Conservation (phyloP, 2,888 invertebrate species). For the Sinopyrophorus schimmeli region DNA sequence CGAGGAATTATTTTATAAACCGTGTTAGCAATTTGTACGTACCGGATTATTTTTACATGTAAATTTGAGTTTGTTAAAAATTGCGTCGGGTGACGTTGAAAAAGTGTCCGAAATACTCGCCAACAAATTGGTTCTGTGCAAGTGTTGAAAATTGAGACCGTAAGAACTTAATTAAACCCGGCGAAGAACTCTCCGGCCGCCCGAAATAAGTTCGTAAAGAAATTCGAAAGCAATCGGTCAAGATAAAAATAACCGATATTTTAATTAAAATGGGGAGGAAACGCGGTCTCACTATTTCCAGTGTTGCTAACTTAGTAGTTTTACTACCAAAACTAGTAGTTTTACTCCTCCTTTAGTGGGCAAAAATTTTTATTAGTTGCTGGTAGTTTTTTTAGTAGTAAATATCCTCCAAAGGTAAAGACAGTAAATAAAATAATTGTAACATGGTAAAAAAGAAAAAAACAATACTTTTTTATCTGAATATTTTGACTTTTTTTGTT, state of each 20-base stretch:
- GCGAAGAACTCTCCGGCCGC: background rate
- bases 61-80: slow-evolving; percentile 2
- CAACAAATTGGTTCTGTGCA: slow-evolving; percentile 18
- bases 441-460: no score
- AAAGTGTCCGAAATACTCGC: slow-evolving; percentile 7
- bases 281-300: no score
- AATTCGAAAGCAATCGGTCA: slow-evolving; percentile 16
- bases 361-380: no score
- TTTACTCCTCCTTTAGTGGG: no score
- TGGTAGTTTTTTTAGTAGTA: no score
- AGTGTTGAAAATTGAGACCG: slow-evolving; percentile 15
- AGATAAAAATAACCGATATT: slow-evolving; percentile 17
- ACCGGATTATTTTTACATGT: slow-evolving; percentile 3
- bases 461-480: no score
- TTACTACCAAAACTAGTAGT: no score
- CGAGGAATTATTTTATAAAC: slow-evolving; percentile 19
- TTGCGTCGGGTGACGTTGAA: background rate
- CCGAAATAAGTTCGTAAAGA: slow-evolving; percentile 18
- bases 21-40: slow-evolving; percentile 11
- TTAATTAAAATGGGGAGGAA: slow-evolving; percentile 15
- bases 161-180: no score
- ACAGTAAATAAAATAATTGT: no score
- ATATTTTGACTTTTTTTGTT: no score
- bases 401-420: no score
- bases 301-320: no score